These are phyloP conservation scores for Orussus abietinus DNA, from an alignment of 1,140 invertebrate species.

Conservation along the genomic window DNA sequence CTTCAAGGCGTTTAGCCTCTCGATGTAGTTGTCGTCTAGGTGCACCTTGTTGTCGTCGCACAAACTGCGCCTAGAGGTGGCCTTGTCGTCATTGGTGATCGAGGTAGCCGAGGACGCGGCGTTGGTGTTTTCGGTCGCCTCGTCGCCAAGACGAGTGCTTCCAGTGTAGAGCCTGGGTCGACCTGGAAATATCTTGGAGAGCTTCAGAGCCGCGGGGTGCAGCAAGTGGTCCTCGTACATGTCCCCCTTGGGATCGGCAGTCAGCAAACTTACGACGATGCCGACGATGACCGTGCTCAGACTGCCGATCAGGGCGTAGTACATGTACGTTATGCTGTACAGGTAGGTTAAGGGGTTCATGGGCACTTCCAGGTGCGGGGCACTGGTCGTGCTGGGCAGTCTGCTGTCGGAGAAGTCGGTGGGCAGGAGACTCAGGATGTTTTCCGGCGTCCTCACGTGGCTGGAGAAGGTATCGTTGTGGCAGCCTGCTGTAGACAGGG, in stretches of 20 bases:
- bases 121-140: slow-evolving; percentile 21
- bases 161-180: slow-evolving; percentile 43
- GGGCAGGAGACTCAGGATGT: slow-evolving; percentile 5
- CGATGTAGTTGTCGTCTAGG: slow-evolving; percentile 33
- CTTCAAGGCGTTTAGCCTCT: slow-evolving; percentile 46
- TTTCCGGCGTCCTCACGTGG: slow-evolving; percentile 41
- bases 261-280: slow-evolving; percentile 62
- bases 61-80: slow-evolving; percentile 20
- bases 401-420: too few species aligned
- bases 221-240: slow-evolving; percentile 65
- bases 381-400: too few species aligned
- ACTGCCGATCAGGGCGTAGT: slow-evolving; percentile 69
- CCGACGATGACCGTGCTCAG: slow-evolving; percentile 63
- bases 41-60: slow-evolving; percentile 31
- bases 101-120: slow-evolving; percentile 27
- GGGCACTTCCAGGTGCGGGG: not conserved
- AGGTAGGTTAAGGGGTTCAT: slow-evolving; percentile 51
- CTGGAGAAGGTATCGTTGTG: slow-evolving; percentile 63
- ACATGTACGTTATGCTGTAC: slow-evolving; percentile 72
- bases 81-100: slow-evolving; percentile 23
- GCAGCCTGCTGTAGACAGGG: slow-evolving; percentile 61
- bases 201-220: slow-evolving; percentile 60
- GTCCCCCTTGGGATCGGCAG: slow-evolving; percentile 59
- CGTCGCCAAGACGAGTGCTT: slow-evolving; percentile 29
- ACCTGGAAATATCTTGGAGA: slow-evolving; percentile 58